phyloP scores from a whole-genome alignment of 2,888 invertebrate species.

The Carterocephalus palaemon region DNA sequence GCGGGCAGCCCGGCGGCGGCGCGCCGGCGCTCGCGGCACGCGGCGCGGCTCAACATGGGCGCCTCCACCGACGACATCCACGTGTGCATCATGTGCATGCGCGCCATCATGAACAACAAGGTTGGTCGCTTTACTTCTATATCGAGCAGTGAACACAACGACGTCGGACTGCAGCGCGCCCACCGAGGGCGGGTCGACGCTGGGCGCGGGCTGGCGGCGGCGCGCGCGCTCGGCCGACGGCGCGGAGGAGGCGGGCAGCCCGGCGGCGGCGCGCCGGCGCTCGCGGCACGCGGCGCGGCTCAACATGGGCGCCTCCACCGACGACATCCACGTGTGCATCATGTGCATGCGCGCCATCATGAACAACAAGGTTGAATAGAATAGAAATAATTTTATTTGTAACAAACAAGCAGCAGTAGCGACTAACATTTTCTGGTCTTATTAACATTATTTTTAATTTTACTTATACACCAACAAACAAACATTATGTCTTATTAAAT shows the following conservation, averaged over 20 bases:
- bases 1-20: conserved; percentile 35
- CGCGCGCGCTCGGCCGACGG: conserved; percentile 58
- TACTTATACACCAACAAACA: no score
- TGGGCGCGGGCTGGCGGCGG: conserved; percentile 64
- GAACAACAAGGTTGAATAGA: conserved; percentile 96
- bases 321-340: conserved; percentile 99
- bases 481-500: no score
- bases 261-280: conserved; percentile 77
- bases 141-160: conserved; percentile 66
- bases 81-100: conserved; percentile 98
- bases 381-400: no score
- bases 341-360: conserved; percentile 99
- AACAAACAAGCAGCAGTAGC: no score
- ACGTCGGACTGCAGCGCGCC: conserved; percentile 66
- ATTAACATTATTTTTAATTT: no score
- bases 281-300: conserved; percentile 91
- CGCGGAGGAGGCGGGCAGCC: conserved; percentile 56
- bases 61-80: conserved; percentile 99
- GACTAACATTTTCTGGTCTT: no score
- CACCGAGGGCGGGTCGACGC: conserved; percentile 50
- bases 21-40: conserved; percentile 87
- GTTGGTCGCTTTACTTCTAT: no score
- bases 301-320: conserved; percentile 97
- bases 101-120: conserved; percentile 99
- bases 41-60: conserved; percentile 94